Evolutionary conservation across 2,113 vertebrate species (phyloP), one percentile per base, ranked within the genome.

Genomic region (Mesocricetus auratus): DNA sequence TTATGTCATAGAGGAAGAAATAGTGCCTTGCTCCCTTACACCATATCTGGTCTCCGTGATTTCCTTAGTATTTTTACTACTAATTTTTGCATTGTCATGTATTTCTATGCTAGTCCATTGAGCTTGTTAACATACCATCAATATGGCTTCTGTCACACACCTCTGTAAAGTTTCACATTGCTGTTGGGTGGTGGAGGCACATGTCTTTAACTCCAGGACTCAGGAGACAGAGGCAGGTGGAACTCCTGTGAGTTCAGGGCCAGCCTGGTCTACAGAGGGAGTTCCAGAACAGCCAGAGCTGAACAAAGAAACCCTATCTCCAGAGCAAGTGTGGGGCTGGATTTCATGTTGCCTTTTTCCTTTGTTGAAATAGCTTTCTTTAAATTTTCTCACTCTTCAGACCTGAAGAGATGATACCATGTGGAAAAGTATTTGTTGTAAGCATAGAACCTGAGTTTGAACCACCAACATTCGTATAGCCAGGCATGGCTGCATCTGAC

Each of bases 1-100:
- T 92, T 88, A 88, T 60, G 69, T 90, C 53, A 66, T 73, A 90
- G 22, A 95, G 50, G 79, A 94, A 68, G 13, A 96, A 86, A 50
- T 83, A 47, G 74, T 74, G 58, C 29, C 88, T 92, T 75, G 45
- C 62, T 93, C 10, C 77, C 78, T 50, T 86, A 29, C 31, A 36
- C 9, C 16, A 11, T 39, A 47, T 68, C 36, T n/a, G 16, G 62
- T 53, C 6, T 93, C 42, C 12, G 36, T 5, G 64, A 17, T 74
- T 60, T 94, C 79, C 64, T 88, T 71, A 0, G 68, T 56, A 74
- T 56, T 93, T 86, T 90, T 64, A 73, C 31, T 50, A 74, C 64
- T 82, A 71, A 86, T 95, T 97, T 95, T 56, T 94, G 19, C 47
- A n/a, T 82, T 89, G 47, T 77, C 7, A 3, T 11, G 4, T 13